Base-by-base conservation (phyloP, 2,888 invertebrate genomes). In the Andrena camellia region DNA sequence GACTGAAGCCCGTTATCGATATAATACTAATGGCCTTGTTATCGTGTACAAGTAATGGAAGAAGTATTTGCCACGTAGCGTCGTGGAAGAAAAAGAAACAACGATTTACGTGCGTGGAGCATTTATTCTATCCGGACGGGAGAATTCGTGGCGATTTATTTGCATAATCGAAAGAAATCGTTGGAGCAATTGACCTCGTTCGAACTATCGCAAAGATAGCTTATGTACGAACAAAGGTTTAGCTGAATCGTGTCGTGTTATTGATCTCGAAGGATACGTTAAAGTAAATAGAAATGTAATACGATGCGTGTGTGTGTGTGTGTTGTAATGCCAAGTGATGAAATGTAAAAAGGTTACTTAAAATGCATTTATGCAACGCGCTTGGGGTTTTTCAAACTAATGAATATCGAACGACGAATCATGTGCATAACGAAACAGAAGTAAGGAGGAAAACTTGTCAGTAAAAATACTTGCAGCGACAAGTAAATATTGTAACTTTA, bases 241-340 rank as follows among this genome's bases (percentile, higher is more conserved):
- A 50, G 57, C 77, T 77, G 69, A 60, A 70, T 35, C 42, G 60
- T 48, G 64, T 42, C 69, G 70, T 48, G 64, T 64, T 79, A 79
- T 79, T 79, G 79, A 79, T 77, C 77, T 60, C 59, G 77, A 69
- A 77, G 77, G 63, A 64, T 77, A 77, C 69, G 23, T 29, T 59
- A 50, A 57, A 66, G 77, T 70, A 77, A 79, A 79, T 77, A 79
- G 79, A 57, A 48, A 50, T n/a, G 29, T 48, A 50, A 42, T 48
- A 29, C 35, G 59, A 23, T 10, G 63, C 5, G 68, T 68, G 57
- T 20, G 67, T 17, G 8, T 17, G 70, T 62, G 35, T 26, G 59
- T 26, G 60, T 71, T 71, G 60, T 59, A 71, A 70, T 70, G 69
- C 42, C 26, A 20, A 35, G 29, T 17, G 69, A 13, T 42, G 42